phyloP scores from a whole-genome alignment of 2,888 invertebrate genomes.

The Mythimna lalbum region DNA sequence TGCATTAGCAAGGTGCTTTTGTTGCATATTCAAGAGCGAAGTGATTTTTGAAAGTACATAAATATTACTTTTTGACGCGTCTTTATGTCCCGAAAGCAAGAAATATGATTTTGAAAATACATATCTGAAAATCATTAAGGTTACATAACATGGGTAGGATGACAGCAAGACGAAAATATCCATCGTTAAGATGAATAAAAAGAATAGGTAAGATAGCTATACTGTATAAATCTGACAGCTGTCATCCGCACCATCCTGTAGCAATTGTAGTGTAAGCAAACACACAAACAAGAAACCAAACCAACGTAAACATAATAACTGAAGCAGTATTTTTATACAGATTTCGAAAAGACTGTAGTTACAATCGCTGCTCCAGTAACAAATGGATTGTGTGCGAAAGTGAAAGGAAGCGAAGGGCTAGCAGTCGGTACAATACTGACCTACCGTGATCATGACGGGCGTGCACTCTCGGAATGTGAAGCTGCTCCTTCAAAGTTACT shows the following conservation, averaged over 20 bases:
- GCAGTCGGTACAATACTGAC: slow-evolving; percentile 50
- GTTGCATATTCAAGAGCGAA: not conserved
- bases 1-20: not conserved
- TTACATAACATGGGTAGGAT: too few species aligned
- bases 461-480: slow-evolving; percentile 33
- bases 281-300: too few species aligned
- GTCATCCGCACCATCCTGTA: too few species aligned
- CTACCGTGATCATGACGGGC: slow-evolving; percentile 40
- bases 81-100: not conserved
- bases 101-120: not conserved
- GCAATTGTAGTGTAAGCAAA: too few species aligned
- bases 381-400: slow-evolving; percentile 48
- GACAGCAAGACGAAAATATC: too few species aligned
- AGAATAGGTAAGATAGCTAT: too few species aligned
- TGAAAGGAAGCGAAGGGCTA: slow-evolving; percentile 60
- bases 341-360: slow-evolving; percentile 16
- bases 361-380: slow-evolving; percentile 29
- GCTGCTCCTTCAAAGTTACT: slow-evolving; percentile 10
- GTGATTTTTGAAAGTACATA: not conserved
- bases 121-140: not conserved
- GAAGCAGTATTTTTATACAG: not conserved
- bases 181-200: too few species aligned
- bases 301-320: not conserved
- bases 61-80: not conserved
- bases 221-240: too few species aligned